Percentiles rank a stretch among this genome's conserved stretches.
phyloP scores from a whole-genome alignment of 2,888 invertebrate genomes.

The Trichacis sp. region DNA sequence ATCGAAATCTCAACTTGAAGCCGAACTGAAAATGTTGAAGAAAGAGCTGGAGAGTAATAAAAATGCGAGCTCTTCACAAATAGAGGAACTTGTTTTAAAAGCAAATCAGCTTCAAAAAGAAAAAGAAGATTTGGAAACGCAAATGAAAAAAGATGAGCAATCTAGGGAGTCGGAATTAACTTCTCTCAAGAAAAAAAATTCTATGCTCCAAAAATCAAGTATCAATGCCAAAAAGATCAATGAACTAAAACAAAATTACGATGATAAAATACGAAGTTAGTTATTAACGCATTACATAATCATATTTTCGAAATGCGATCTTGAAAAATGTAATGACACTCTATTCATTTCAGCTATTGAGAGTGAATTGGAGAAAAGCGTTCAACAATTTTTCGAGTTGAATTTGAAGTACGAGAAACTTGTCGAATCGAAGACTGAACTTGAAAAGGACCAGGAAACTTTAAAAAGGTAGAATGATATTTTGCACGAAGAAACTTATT shows the following conservation, averaged over 20 bases:
- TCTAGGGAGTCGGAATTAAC: slow-evolving; percentile 84
- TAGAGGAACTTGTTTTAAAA: slow-evolving; percentile 71
- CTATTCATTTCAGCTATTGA: slow-evolving; percentile 73
- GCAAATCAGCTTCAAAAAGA: slow-evolving; percentile 72
- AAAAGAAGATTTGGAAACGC: slow-evolving; percentile 76
- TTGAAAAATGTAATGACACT: slow-evolving; percentile 1
- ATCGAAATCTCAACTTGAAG: slow-evolving; percentile 71
- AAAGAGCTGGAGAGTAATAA: slow-evolving; percentile 72
- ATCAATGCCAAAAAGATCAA: slow-evolving; percentile 75
- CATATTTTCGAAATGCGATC: too few relatives aligned
- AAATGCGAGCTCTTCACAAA: slow-evolving; percentile 67
- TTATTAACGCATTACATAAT: too few relatives aligned
- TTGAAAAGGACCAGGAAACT: slow-evolving; percentile 85
- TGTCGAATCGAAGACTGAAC: slow-evolving; percentile 85
- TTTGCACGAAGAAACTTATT: too few relatives aligned
- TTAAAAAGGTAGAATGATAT: slow-evolving; percentile 83
- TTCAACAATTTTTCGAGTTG: slow-evolving; percentile 82
- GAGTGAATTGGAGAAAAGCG: slow-evolving; percentile 76
- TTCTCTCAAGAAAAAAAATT: slow-evolving; percentile 80
- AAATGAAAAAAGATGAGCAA: slow-evolving; percentile 80
- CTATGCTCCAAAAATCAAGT: slow-evolving; percentile 75
- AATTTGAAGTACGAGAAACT: slow-evolving; percentile 86
- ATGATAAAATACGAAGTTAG: slow-evolving; percentile 79
- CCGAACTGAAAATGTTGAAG: slow-evolving; percentile 74
- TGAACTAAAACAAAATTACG: slow-evolving; percentile 78